Conservation (phyloP, 1,140 invertebrate genomes). For the Meloidogyne floridensis region DNA sequence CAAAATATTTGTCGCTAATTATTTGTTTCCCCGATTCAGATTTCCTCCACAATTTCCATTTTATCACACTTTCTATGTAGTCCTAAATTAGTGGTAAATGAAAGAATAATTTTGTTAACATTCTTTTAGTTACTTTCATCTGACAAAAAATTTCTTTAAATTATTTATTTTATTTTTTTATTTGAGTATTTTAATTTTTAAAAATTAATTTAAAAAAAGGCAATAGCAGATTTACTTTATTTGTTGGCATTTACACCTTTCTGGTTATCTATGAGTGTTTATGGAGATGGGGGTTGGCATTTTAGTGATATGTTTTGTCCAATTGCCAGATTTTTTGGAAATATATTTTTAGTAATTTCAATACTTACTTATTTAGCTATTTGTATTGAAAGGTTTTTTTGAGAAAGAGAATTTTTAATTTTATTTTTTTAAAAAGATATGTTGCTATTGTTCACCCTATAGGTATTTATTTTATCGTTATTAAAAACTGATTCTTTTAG, state of each 20-base stretch:
- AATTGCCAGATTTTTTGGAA: conserved; percentile 21
- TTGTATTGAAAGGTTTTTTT: conserved; percentile 29
- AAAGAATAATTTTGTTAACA: too few species aligned
- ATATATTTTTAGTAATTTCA: conserved; percentile 20
- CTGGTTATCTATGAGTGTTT: conserved; percentile 27
- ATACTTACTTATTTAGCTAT: conserved; percentile 29
- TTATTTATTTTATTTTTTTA: neutral
- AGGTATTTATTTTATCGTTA: neutral
- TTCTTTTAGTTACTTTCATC: too few species aligned
- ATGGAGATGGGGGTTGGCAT: conserved; percentile 30
- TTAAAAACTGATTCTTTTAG: too few species aligned
- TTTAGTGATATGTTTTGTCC: conserved; percentile 24
- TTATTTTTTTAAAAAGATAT: conserved; percentile 2
- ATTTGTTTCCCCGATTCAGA: too few species aligned
- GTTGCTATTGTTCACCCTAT: conserved; percentile 5
- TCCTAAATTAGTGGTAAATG: too few species aligned
- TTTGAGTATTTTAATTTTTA: neutral
- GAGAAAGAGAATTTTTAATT: neutral
- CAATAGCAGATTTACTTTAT: conserved; percentile 29
- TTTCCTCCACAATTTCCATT: too few species aligned
- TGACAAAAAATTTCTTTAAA: too few species aligned
- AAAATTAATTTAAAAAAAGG: conserved; percentile 8
- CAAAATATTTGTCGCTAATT: too few species aligned
- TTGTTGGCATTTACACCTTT: conserved; percentile 31
- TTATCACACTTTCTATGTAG: too few species aligned